phyloP scores from a whole-genome alignment of 64 coral and sea anemone genomes.

The Cladopsammia gracilis region DNA sequence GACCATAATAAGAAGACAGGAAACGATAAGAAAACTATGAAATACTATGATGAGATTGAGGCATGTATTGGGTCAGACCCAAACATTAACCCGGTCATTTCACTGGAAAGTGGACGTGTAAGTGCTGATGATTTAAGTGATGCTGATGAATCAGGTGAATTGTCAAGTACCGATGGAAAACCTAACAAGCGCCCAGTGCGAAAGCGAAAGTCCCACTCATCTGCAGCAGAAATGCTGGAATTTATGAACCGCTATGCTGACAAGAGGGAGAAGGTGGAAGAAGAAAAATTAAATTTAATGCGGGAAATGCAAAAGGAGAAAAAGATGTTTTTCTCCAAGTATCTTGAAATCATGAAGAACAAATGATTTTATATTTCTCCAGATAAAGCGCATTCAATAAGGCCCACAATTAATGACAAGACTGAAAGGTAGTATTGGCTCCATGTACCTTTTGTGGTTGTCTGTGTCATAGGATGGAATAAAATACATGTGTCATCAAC shows the following conservation, averaged over 20 bases:
- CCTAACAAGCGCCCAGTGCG: not conserved
- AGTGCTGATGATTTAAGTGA: not conserved
- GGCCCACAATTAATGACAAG: not conserved
- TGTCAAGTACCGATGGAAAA: slow-evolving; percentile 25
- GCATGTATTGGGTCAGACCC: slow-evolving; percentile 19
- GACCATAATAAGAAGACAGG: slow-evolving; percentile 51
- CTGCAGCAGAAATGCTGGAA: slow-evolving; percentile 12
- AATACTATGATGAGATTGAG: slow-evolving; percentile 24
- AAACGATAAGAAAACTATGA: slow-evolving; percentile 51
- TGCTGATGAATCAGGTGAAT: slow-evolving; percentile 24
- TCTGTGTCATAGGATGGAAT: not conserved
- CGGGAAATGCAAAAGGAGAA: slow-evolving; percentile 5
- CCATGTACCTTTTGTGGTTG: not conserved
- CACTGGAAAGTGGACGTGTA: slow-evolving; percentile 6
- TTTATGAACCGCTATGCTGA: not conserved
- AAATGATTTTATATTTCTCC: slow-evolving; percentile 17
- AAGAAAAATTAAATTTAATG: slow-evolving; percentile 11
- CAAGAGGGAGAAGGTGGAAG: slow-evolving; percentile 14
- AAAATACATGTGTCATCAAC: not conserved
- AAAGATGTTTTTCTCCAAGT: not conserved
- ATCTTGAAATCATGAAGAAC: not conserved
- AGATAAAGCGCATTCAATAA: slow-evolving; percentile 9
- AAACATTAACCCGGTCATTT: slow-evolving; percentile 27
- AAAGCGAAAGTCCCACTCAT: slow-evolving; percentile 29
- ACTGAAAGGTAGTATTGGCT: not conserved